A percentile compares a stretch with the other conserved stretches of the same genome.
Evolutionary conservation across 2,797 vertebrate species (phyloP).

Genomic region (Gymnothorax javanicus): DNA sequence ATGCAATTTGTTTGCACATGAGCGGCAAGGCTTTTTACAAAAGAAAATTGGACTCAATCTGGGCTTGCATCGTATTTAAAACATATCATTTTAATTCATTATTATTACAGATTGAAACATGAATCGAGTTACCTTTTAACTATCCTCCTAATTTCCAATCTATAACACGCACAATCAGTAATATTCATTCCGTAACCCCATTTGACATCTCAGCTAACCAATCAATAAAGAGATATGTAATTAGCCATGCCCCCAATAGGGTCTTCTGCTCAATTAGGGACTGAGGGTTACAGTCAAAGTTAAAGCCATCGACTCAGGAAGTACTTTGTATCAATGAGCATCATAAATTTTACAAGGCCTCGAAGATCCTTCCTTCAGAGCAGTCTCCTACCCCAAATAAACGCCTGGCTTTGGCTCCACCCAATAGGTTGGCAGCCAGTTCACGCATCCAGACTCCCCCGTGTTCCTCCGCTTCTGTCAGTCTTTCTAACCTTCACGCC

Average conservation of each 20-base stretch:
- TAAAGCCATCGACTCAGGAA: slow-evolving; percentile 59
- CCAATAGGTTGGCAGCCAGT: slow-evolving; percentile 33
- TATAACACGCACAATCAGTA: background rate
- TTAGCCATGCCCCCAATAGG: slow-evolving; percentile 46
- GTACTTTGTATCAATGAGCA: slow-evolving; percentile 40
- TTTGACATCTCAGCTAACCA: slow-evolving; percentile 35
- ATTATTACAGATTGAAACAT: background rate
- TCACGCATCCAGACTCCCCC: slow-evolving; percentile 40
- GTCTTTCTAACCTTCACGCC: slow-evolving; percentile 80
- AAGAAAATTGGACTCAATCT: background rate
- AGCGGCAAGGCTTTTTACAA: background rate
- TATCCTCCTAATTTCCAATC: background rate
- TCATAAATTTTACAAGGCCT: background rate
- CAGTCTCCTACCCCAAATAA: background rate
- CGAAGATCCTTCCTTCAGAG: background rate
- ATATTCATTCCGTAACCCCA: background rate
- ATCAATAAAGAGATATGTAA: slow-evolving; percentile 46
- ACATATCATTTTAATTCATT: background rate
- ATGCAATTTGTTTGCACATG: background rate
- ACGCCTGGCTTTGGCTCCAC: slow-evolving; percentile 6
- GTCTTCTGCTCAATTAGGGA: slow-evolving; percentile 64
- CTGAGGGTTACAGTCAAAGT: slow-evolving; percentile 61
- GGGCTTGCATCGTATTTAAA: background rate
- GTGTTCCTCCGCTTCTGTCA: slow-evolving; percentile 57
- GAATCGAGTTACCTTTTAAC: background rate